Evolutionary conservation across 2,797 vertebrate species (phyloP).

Genomic region (Mergus octosetaceus): DNA sequence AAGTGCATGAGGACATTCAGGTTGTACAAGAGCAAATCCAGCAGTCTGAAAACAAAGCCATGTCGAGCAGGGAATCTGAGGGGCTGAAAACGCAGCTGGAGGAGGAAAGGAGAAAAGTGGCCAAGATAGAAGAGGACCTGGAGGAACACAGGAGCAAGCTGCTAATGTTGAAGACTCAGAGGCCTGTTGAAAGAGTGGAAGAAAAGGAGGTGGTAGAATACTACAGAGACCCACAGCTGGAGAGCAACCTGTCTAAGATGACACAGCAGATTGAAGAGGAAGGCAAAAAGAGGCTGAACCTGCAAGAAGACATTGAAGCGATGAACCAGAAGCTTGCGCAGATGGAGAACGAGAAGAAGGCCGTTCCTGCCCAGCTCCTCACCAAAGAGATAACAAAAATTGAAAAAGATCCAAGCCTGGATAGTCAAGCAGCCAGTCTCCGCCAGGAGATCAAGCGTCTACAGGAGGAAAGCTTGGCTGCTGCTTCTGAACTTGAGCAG

Average conservation of each 20-base stretch:
- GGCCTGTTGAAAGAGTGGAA: slow-evolving; percentile 89
- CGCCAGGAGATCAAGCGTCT: slow-evolving; percentile 82
- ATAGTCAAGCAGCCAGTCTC: slow-evolving; percentile 82
- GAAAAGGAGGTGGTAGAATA: slow-evolving; percentile 93
- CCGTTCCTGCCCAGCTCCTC: slow-evolving; percentile 83
- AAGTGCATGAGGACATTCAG: slow-evolving; percentile 82
- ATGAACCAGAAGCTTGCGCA: slow-evolving; percentile 77
- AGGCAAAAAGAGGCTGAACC: slow-evolving; percentile 73
- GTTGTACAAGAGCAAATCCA: slow-evolving; percentile 74
- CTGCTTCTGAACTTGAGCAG: slow-evolving; percentile 77
- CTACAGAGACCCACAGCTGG: slow-evolving; percentile 91
- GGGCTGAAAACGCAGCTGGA: slow-evolving; percentile 80
- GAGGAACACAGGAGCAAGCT: slow-evolving; percentile 82
- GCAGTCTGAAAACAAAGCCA: slow-evolving; percentile 76
- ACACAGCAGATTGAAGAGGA: slow-evolving; percentile 82
- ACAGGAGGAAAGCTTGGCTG: slow-evolving; percentile 75
- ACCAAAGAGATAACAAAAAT: slow-evolving; percentile 95
- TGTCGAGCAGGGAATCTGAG: slow-evolving; percentile 67
- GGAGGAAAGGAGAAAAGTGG: slow-evolving; percentile 82
- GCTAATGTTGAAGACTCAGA: slow-evolving; percentile 87
- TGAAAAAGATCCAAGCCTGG: slow-evolving; percentile 91
- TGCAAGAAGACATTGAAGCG: slow-evolving; percentile 82
- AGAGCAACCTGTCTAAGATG: slow-evolving; percentile 78
- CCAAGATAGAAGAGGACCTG: slow-evolving; percentile 79
- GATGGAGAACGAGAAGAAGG: slow-evolving; percentile 81